Evolutionary conservation across 2,113 vertebrate genomes (phyloP).

Genomic region (Catharus bicknelli): DNA sequence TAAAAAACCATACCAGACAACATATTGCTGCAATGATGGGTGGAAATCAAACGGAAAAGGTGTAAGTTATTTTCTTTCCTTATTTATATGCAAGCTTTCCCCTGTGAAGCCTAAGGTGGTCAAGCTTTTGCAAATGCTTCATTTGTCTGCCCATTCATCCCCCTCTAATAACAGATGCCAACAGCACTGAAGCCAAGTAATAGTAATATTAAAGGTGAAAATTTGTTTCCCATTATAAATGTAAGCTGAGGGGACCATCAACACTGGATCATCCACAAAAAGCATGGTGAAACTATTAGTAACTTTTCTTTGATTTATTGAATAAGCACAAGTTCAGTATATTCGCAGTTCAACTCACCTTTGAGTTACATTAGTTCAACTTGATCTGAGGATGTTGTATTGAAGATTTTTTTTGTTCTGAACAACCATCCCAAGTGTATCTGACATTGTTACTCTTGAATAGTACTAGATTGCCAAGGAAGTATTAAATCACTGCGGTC

Average conservation of each 20-base stretch:
- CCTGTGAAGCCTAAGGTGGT: not conserved
- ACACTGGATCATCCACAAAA: not conserved
- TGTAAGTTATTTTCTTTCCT: slow-evolving; percentile 81
- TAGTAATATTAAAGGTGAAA: not conserved
- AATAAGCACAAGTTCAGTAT: not conserved
- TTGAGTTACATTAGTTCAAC: not conserved
- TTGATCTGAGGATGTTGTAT: not conserved
- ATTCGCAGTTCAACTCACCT: not conserved
- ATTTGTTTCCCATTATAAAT: not conserved
- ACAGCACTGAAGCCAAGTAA: not conserved
- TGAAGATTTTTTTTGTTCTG: not conserved
- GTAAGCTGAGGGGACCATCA: not conserved
- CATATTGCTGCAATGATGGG: slow-evolving; percentile 76
- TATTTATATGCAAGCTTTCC: not conserved
- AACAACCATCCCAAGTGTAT: not conserved
- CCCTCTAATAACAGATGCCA: not conserved
- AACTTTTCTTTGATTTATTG: not conserved
- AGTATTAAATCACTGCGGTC: not conserved
- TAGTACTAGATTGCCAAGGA: not conserved
- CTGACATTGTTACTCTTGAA: not conserved
- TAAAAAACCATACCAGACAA: slow-evolving; percentile 62
- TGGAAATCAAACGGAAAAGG: slow-evolving; percentile 51
- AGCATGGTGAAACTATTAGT: not conserved
- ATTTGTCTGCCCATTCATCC: not conserved
- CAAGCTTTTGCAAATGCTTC: not conserved